Percentiles rank a stretch among this genome's conserved stretches.
phyloP scores from a whole-genome alignment of 2,888 invertebrate genomes.

The Orchesellides sinensis region DNA sequence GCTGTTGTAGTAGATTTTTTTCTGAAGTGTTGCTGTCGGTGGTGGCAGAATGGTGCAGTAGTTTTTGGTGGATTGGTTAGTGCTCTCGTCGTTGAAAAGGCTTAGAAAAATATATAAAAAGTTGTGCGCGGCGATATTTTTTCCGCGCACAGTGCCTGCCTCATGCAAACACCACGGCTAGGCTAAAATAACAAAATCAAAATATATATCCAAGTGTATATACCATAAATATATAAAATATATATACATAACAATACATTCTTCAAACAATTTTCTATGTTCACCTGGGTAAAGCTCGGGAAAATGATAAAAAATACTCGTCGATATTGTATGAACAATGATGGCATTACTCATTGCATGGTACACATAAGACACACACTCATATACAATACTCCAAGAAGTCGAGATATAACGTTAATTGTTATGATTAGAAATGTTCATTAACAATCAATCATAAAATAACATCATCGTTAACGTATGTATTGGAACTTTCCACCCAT shows the following conservation, averaged over 20 bases:
- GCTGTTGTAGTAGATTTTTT: slow-evolving; percentile 68
- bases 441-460: no score
- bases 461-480: no score
- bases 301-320: slow-evolving; percentile 50
- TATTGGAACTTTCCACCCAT: no score
- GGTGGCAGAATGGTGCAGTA: no score
- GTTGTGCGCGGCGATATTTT: slow-evolving; percentile 65
- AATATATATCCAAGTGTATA: slow-evolving; percentile 54
- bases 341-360: no score
- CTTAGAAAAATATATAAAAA: slow-evolving; percentile 52
- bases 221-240: slow-evolving; percentile 28
- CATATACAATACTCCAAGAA: neutral
- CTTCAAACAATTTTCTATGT: no score
- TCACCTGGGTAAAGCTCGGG: slow-evolving; percentile 9
- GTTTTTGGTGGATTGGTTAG: slow-evolving; percentile 24
- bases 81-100: slow-evolving; percentile 30
- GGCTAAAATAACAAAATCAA: slow-evolving; percentile 61
- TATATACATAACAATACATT: no score
- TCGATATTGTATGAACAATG: slow-evolving; percentile 66
- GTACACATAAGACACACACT: no score
- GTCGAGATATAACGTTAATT: no score
- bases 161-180: slow-evolving; percentile 52
- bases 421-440: no score
- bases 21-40: slow-evolving; percentile 64
- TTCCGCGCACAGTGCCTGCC: slow-evolving; percentile 57